A percentile compares a stretch with the other conserved stretches of the same genome.
Conservation (phyloP, 1,140 invertebrate genomes). For the Macrobrachium nipponense region DNA sequence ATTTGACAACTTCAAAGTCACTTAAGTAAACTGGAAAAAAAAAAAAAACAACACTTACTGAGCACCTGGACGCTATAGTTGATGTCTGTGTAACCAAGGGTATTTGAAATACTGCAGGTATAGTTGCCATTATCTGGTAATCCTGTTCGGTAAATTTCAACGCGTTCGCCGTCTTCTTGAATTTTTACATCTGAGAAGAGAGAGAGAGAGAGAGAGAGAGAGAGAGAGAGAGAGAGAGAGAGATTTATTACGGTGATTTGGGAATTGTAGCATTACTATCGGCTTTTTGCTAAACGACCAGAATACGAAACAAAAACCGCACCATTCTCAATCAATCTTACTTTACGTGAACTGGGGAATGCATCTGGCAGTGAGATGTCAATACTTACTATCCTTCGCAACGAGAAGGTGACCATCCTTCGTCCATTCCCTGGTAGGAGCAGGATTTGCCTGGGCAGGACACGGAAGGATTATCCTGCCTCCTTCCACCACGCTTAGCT, state of each 20-base stretch:
- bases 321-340: no score
- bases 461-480: conserved; percentile 40
- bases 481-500: conserved; percentile 45
- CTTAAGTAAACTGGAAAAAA: no score
- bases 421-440: conserved; percentile 43
- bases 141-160: conserved; percentile 38
- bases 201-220: neutral
- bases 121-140: conserved; percentile 42
- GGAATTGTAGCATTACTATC: neutral
- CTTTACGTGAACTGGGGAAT: no score
- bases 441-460: conserved; percentile 33
- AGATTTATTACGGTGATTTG: neutral
- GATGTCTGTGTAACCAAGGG: conserved; percentile 33
- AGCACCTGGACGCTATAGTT: conserved; percentile 45
- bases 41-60: neutral
- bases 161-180: neutral
- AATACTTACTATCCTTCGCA: conserved; percentile 7
- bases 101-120: conserved; percentile 44
- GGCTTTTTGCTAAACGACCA: neutral
- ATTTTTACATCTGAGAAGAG: neutral
- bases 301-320: no score
- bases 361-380: no score
- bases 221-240: conserved; percentile 12
- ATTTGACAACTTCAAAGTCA: no score
- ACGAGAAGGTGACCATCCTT: conserved; percentile 42